Evolutionary conservation across 2,797 vertebrate species (phyloP).

Genomic region (Girardinus metallicus): DNA sequence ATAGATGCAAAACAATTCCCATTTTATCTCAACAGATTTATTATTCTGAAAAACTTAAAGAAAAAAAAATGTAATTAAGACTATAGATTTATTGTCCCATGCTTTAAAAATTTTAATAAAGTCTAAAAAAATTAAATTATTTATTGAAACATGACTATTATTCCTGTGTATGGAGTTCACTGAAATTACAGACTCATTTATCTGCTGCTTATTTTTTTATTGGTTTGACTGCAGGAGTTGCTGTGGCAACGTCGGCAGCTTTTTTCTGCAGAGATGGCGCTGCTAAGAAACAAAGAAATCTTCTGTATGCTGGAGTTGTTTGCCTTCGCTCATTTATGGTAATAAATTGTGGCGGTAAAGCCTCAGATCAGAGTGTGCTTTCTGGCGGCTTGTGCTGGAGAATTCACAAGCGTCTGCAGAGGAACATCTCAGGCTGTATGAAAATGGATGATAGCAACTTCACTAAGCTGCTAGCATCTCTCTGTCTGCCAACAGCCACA

Average conservation of each 20-base stretch:
- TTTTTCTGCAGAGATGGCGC: neutral
- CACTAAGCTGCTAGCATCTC: neutral
- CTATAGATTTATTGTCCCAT: neutral
- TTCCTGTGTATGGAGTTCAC: neutral
- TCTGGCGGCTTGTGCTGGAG: neutral
- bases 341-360: neutral
- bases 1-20: neutral
- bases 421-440: neutral
- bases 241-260: neutral
- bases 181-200: neutral
- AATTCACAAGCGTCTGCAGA: neutral
- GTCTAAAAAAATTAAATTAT: neutral
- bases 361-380: neutral
- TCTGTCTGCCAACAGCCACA: neutral
- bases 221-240: neutral
- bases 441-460: neutral
- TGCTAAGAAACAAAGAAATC: constrained; percentile 3
- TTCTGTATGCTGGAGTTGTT: neutral
- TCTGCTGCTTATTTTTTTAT: neutral
- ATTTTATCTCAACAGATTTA: neutral
- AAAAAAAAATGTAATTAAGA: neutral
- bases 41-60: neutral
- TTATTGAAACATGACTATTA: neutral
- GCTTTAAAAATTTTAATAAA: neutral
- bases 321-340: neutral